A percentile compares a stretch with the other conserved stretches of the same genome.
Evolutionary conservation across 2,113 vertebrate species (phyloP).

Genomic region (Herpailurus yagouaroundi): DNA sequence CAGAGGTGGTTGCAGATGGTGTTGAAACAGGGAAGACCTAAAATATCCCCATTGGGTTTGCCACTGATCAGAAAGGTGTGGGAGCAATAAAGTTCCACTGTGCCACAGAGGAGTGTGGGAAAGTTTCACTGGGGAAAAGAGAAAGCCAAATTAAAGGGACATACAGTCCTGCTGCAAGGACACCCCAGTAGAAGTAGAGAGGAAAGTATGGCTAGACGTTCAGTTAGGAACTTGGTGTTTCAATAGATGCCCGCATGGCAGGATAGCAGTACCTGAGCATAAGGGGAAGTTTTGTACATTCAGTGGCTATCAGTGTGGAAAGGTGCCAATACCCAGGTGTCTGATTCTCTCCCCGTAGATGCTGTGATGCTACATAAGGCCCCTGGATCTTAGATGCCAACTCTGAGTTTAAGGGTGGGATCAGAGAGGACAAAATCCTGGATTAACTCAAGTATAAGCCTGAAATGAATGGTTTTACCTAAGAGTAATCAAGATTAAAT

Average conservation of each 20-base stretch:
- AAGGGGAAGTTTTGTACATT: neutral
- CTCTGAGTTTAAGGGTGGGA: neutral
- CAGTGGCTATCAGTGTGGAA: neutral
- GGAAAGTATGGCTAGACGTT: too few species aligned
- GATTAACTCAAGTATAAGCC: neutral
- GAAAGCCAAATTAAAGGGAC: neutral
- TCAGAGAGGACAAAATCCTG: neutral
- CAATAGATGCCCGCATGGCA: neutral
- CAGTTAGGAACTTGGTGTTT: neutral
- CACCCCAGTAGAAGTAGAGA: neutral
- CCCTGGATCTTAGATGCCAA: neutral
- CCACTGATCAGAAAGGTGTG: neutral
- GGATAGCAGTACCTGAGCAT: too few species aligned
- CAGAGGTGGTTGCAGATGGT: neutral
- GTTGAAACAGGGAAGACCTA: neutral
- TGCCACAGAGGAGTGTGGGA: neutral
- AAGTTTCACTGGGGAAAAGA: neutral
- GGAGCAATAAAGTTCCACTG: neutral
- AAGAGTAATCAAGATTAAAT: slow-evolving; percentile 14
- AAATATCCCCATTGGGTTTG: neutral
- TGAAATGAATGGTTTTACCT: slow-evolving; percentile 11
- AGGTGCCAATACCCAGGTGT: neutral
- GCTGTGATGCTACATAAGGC: neutral
- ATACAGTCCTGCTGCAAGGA: neutral
- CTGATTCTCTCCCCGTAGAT: neutral